These are phyloP conservation scores for Lithobates sylvaticus DNA, from an alignment of 2,797 vertebrate genomes.

Conservation along the genomic window DNA sequence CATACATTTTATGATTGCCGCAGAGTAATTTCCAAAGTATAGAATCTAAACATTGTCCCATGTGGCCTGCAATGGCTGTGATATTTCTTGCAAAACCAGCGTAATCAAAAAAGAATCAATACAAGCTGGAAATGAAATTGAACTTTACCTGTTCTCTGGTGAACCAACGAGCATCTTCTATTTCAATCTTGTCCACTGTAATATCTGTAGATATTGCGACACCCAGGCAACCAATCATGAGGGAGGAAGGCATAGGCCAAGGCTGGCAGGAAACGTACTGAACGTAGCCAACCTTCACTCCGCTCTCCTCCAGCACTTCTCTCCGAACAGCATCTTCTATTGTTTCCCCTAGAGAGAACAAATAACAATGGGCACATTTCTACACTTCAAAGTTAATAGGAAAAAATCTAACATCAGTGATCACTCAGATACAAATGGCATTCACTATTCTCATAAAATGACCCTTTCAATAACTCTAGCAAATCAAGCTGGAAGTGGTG, in stretches of 20 bases:
- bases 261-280: slow-evolving; percentile 91
- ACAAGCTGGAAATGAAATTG: slow-evolving; percentile 71
- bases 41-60: slow-evolving; percentile 38
- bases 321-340: slow-evolving; percentile 91
- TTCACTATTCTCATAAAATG: neutral
- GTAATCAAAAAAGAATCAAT: slow-evolving; percentile 72
- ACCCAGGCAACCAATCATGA: slow-evolving; percentile 94
- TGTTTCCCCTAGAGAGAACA: slow-evolving; percentile 80
- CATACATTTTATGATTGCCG: slow-evolving; percentile 24
- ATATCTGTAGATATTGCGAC: slow-evolving; percentile 89
- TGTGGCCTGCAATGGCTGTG: slow-evolving; percentile 63
- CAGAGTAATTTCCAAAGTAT: neutral
- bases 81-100: slow-evolving; percentile 65
- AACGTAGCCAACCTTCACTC: slow-evolving; percentile 86
- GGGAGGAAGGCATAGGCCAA: slow-evolving; percentile 95
- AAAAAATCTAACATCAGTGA: neutral
- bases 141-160: slow-evolving; percentile 87
- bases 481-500: too few relatives aligned
- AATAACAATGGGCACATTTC: neutral
- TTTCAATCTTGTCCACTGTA: slow-evolving; percentile 89
- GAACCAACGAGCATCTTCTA: slow-evolving; percentile 95
- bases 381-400: neutral
- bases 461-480: too few relatives aligned
- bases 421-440: neutral
- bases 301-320: slow-evolving; percentile 92